Percentiles rank a stretch among this genome's conserved stretches.
Evolutionary conservation across 2,888 invertebrate genomes (phyloP).

Genomic region (Hydriomena furcata): DNA sequence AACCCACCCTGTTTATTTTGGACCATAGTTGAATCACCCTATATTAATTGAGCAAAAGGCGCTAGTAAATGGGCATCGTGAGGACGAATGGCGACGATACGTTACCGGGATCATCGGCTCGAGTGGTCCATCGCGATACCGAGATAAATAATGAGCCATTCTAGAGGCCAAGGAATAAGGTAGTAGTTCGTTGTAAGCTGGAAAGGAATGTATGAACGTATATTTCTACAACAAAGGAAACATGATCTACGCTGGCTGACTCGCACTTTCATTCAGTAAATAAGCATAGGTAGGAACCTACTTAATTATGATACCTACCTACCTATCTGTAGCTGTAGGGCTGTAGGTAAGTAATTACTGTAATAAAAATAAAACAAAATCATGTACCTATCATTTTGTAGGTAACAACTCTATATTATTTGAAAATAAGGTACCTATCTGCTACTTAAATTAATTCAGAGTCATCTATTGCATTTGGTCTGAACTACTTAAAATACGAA

Average conservation of each 20-base stretch:
- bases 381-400: too few species aligned
- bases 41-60: constrained; percentile 13
- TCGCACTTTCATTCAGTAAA: too few species aligned
- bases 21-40: not conserved
- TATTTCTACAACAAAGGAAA: not conserved
- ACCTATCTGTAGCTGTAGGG: too few species aligned
- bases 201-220: not conserved
- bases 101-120: constrained; percentile 27
- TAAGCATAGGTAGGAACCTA: too few species aligned
- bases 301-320: too few species aligned
- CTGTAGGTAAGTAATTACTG: too few species aligned
- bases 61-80: constrained; percentile 20
- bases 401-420: too few species aligned
- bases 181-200: constrained; percentile 57
- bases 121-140: constrained; percentile 30
- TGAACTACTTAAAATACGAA: too few species aligned
- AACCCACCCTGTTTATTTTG: not conserved
- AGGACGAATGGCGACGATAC: constrained; percentile 26
- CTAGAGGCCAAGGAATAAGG: constrained; percentile 56
- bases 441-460: not conserved
- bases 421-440: too few species aligned
- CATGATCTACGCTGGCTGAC: too few species aligned
- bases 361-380: too few species aligned
- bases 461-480: not conserved
- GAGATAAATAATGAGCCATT: constrained; percentile 27